These are phyloP conservation scores for Paraescarpia echinospica DNA, from an alignment of 1,140 invertebrate species.

Conservation along the genomic window DNA sequence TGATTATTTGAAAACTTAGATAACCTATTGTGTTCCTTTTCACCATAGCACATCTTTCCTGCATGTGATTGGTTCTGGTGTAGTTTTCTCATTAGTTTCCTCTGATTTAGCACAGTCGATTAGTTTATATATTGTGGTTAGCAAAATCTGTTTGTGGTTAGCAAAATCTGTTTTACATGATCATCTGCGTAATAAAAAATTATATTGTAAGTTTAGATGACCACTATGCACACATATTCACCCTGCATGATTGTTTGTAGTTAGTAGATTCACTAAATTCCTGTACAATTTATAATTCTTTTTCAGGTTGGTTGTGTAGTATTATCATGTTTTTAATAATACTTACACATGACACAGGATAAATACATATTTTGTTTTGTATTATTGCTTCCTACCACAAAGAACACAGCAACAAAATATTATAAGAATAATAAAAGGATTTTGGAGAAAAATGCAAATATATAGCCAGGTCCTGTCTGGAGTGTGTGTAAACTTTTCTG, in stretches of 20 bases:
- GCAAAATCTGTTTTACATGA: too few relatives aligned
- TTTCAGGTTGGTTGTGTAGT: not conserved
- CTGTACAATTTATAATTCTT: too few relatives aligned
- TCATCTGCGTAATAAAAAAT: too few relatives aligned
- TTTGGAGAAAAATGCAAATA: not conserved
- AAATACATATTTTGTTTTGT: not conserved
- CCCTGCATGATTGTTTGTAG: not conserved
- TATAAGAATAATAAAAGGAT: not conserved
- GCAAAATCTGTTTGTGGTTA: too few relatives aligned
- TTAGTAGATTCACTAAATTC: not conserved
- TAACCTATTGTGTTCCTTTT: constrained; percentile 9
- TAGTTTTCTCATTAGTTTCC: not conserved
- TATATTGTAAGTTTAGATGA: too few relatives aligned
- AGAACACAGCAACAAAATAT: not conserved
- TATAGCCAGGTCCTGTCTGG: not conserved
- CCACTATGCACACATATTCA: too few relatives aligned
- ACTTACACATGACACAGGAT: too few relatives aligned
- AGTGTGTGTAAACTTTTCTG: not conserved
- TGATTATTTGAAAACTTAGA: not conserved
- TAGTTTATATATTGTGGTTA: too few relatives aligned
- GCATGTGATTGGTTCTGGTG: not conserved
- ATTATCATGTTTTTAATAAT: too few relatives aligned
- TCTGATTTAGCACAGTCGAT: too few relatives aligned
- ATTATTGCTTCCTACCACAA: not conserved
- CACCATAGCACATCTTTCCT: too few relatives aligned